phyloP scores from a whole-genome alignment of 2,888 invertebrate species.

The Arge pagana region DNA sequence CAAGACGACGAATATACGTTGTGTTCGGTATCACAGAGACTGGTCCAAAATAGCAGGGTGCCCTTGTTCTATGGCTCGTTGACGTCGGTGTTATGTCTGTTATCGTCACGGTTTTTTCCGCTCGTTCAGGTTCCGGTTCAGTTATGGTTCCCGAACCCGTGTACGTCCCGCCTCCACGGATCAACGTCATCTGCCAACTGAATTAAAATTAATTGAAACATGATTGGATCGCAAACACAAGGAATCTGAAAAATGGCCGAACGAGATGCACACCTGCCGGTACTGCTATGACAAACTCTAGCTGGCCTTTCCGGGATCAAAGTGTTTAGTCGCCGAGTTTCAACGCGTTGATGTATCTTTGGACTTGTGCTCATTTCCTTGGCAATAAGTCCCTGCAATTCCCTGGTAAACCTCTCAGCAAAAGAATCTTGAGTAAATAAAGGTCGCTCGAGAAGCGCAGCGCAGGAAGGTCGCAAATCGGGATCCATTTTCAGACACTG shows the following conservation, averaged over 20 bases:
- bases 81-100: slow-evolving; percentile 20
- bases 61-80: slow-evolving; percentile 30
- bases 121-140: slow-evolving; percentile 19
- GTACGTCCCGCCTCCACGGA: slow-evolving; percentile 25
- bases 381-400: slow-evolving; percentile 67
- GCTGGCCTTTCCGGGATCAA: slow-evolving; percentile 36
- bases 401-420: slow-evolving; percentile 68
- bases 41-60: slow-evolving; percentile 42
- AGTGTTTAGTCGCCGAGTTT: slow-evolving; percentile 35
- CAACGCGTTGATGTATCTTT: slow-evolving; percentile 53
- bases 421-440: slow-evolving; percentile 72
- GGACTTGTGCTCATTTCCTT: slow-evolving; percentile 66
- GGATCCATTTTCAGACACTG: slow-evolving; percentile 71
- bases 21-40: slow-evolving; percentile 44
- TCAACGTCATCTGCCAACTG: slow-evolving; percentile 50
- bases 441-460: slow-evolving; percentile 67
- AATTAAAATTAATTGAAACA: slow-evolving; percentile 1
- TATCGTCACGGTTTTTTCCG: slow-evolving; percentile 20
- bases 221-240: not conserved
- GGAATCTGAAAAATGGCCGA: not conserved
- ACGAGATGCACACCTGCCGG: slow-evolving; percentile 39
- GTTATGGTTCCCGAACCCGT: slow-evolving; percentile 24
- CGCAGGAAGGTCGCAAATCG: slow-evolving; percentile 65
- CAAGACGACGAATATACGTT: slow-evolving; percentile 43
- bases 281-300: slow-evolving; percentile 39